These are phyloP conservation scores for Leucophenga montana DNA, from an alignment of 2,888 invertebrate species.

Conservation along the genomic window DNA sequence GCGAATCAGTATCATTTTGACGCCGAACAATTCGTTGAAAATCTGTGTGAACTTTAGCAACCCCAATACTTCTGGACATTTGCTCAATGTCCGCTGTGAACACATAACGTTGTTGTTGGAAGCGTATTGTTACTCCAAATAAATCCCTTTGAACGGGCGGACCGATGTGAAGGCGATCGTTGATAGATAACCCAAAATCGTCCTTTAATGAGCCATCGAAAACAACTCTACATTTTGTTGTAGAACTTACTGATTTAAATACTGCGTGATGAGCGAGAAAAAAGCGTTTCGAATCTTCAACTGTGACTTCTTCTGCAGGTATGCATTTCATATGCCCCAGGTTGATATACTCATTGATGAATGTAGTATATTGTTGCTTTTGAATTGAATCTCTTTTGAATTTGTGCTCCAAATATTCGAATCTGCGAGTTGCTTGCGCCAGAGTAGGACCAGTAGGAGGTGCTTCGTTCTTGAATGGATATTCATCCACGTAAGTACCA, in stretches of 20 bases:
- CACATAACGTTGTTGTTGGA: background rate
- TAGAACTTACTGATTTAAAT: constrained; percentile 38
- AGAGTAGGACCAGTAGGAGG: background rate
- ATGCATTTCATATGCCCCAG: constrained; percentile 40
- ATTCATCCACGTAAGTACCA: no score
- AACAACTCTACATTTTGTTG: constrained; percentile 36
- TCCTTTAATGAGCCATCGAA: constrained; percentile 31
- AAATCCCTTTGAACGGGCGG: background rate
- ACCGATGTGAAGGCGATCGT: background rate
- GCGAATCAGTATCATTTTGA: background rate
- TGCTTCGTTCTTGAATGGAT: background rate
- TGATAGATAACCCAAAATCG: background rate
- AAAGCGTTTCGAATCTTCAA: constrained; percentile 27
- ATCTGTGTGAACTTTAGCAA: background rate
- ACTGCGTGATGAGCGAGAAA: constrained; percentile 46
- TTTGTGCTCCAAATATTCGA: background rate
- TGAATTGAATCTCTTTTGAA: background rate
- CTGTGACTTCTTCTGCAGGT: constrained; percentile 20
- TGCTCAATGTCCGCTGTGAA: constrained; percentile 5
- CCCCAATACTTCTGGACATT: constrained; percentile 1
- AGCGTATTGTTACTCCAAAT: background rate
- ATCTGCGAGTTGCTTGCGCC: background rate
- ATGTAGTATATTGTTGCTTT: constrained; percentile 16
- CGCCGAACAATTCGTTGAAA: no score
- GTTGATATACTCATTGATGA: constrained; percentile 38